These are phyloP conservation scores for Tenualosa ilisha DNA, from an alignment of 2,797 vertebrate genomes.

Conservation along the genomic window DNA sequence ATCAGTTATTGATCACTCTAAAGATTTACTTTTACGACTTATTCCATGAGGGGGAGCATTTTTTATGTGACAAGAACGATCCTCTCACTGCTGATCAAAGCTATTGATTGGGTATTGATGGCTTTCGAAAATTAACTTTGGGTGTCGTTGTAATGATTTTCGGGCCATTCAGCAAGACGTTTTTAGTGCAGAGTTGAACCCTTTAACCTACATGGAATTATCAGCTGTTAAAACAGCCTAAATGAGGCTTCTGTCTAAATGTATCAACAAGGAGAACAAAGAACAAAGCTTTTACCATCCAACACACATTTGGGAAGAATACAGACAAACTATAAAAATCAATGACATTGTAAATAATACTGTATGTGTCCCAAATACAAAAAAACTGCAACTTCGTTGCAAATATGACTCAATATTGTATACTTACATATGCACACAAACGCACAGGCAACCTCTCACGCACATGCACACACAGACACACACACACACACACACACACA, in stretches of 20 bases:
- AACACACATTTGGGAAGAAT: not conserved
- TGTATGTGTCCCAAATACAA: too few relatives aligned
- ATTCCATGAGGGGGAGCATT: not conserved
- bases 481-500: not conserved
- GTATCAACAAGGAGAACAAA: not conserved
- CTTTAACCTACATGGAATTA: not conserved
- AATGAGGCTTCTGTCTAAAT: not conserved
- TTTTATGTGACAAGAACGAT: not conserved
- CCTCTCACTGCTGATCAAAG: not conserved
- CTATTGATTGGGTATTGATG: constrained; percentile 18
- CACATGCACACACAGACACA: not conserved
- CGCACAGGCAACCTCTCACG: not conserved
- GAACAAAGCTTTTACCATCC: not conserved
- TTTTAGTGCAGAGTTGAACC: not conserved
- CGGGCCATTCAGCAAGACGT: not conserved
- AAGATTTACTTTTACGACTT: constrained; percentile 13
- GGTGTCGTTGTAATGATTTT: constrained; percentile 4
- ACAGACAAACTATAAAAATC: not conserved
- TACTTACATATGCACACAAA: not conserved
- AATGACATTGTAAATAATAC: too few relatives aligned
- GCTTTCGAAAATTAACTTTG: not conserved
- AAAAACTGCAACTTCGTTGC: too few relatives aligned
- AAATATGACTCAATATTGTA: not conserved
- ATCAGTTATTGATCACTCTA: not conserved
- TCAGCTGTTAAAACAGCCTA: not conserved